Conservation (phyloP, 2,113 vertebrate species). For the Nerophis lumbriciformis region DNA sequence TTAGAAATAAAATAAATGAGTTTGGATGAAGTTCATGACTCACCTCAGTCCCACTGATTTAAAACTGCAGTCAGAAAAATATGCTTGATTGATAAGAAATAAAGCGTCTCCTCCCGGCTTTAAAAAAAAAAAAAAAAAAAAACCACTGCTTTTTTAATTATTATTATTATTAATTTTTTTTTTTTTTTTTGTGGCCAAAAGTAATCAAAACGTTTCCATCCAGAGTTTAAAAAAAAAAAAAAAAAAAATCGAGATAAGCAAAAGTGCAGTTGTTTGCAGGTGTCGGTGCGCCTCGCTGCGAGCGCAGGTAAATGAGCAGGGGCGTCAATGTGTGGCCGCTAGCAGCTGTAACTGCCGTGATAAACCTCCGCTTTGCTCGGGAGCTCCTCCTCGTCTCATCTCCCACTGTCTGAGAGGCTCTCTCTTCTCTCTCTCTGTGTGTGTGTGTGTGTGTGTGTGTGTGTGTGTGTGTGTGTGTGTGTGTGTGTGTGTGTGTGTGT, state of each 20-base stretch:
- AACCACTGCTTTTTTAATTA: too few species aligned
- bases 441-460: background rate
- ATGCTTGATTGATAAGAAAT: conserved; percentile 10
- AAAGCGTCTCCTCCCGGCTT: conserved; percentile 26
- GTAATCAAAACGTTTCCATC: conserved; percentile 28
- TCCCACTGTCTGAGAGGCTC: conserved; percentile 7
- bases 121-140: too few species aligned
- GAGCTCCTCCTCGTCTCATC: conserved; percentile 66
- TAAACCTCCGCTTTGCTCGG: conserved; percentile 44
- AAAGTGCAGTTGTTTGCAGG: conserved; percentile 14
- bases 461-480: background rate
- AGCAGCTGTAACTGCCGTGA: conserved; percentile 40
- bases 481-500: background rate
- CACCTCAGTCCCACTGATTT: conserved; percentile 37
- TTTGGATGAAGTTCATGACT: conserved; percentile 14
- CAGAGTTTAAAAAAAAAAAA: conserved; percentile 36
- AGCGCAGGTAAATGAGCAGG: conserved; percentile 13
- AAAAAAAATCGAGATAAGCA: conserved; percentile 25
- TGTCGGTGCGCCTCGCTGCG: conserved; percentile 15
- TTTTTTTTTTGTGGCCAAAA: background rate
- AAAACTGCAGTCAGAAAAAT: conserved; percentile 17
- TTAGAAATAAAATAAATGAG: too few species aligned
- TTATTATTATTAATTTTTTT: too few species aligned
- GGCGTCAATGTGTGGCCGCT: conserved; percentile 35
- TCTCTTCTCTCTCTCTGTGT: background rate